A percentile compares a stretch with the other conserved stretches of the same genome.
Evolutionary conservation across 2,888 invertebrate species (phyloP).

Genomic region (Lepetodrilus schrolli): DNA sequence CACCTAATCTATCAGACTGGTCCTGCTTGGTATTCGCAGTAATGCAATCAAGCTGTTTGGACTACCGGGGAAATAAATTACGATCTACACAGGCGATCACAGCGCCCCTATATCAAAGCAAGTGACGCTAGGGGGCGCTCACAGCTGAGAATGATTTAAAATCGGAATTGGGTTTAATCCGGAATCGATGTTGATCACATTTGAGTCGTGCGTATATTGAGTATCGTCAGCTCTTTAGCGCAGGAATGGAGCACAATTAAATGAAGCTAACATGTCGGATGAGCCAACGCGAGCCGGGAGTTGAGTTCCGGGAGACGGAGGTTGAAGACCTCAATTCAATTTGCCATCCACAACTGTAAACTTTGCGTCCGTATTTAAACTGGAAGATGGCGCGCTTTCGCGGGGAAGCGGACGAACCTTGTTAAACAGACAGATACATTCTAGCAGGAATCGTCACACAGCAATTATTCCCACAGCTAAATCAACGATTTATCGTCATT

Average conservation of each 20-base stretch:
- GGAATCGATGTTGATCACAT: slow-evolving; percentile 33
- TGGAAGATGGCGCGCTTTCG: background rate
- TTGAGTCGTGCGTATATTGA: slow-evolving; percentile 33
- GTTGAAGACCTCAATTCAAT: slow-evolving; percentile 30
- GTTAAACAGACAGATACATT: no score
- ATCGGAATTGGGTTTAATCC: slow-evolving; percentile 29
- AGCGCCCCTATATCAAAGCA: slow-evolving; percentile 20
- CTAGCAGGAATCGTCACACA: no score
- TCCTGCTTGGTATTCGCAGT: slow-evolving; percentile 42
- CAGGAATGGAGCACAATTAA: slow-evolving; percentile 27
- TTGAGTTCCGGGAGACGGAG: slow-evolving; percentile 16
- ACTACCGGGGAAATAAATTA: slow-evolving; percentile 32
- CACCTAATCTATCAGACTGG: slow-evolving; percentile 66
- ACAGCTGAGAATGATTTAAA: slow-evolving; percentile 19
- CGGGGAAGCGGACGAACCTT: slow-evolving; percentile 10
- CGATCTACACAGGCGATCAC: slow-evolving; percentile 26
- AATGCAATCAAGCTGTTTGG: slow-evolving; percentile 49
- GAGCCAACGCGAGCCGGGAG: background rate
- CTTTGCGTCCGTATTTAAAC: slow-evolving; percentile 1
- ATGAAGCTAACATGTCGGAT: slow-evolving; percentile 26
- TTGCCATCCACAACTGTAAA: slow-evolving; percentile 12
- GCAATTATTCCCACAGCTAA: no score
- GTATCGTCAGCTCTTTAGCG: slow-evolving; percentile 32
- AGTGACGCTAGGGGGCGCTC: slow-evolving; percentile 21
- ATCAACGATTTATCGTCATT: no score